Conservation (phyloP, 2,797 vertebrate genomes). For the Salarias fasciatus region DNA sequence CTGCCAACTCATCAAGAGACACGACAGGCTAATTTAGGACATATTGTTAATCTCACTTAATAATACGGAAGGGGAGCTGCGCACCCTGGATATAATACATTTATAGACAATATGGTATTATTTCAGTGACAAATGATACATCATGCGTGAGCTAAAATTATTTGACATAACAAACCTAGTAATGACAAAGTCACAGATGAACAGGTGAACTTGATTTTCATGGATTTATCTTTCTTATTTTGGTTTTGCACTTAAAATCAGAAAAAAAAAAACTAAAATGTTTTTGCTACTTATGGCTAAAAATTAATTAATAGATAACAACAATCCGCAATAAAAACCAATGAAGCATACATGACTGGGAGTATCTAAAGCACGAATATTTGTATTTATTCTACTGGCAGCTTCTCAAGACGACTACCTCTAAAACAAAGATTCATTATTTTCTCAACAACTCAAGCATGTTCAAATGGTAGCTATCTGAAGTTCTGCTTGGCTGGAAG, state of each 20-base stretch:
- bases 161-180: too few relatives aligned
- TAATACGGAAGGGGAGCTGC: neutral
- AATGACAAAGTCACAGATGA: too few relatives aligned
- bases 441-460: neutral
- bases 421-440: neutral
- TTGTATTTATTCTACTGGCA: constrained; percentile 3
- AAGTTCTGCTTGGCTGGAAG: constrained; percentile 22
- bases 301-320: neutral
- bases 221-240: too few relatives aligned
- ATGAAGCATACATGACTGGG: neutral
- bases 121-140: too few relatives aligned
- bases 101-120: too few relatives aligned
- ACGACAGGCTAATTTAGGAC: constrained; percentile 15
- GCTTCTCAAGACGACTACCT: neutral
- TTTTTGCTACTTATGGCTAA: neutral
- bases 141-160: too few relatives aligned
- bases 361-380: neutral
- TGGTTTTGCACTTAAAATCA: neutral
- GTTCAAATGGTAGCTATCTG: neutral
- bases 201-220: too few relatives aligned
- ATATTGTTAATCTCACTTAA: constrained; percentile 12
- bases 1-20: constrained; percentile 27
- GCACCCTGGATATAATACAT: too few relatives aligned
- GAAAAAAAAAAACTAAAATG: neutral
- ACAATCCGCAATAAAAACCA: too few relatives aligned